Evolutionary conservation across 2,888 invertebrate genomes (phyloP).

Genomic region (Endomychus coccineus): DNA sequence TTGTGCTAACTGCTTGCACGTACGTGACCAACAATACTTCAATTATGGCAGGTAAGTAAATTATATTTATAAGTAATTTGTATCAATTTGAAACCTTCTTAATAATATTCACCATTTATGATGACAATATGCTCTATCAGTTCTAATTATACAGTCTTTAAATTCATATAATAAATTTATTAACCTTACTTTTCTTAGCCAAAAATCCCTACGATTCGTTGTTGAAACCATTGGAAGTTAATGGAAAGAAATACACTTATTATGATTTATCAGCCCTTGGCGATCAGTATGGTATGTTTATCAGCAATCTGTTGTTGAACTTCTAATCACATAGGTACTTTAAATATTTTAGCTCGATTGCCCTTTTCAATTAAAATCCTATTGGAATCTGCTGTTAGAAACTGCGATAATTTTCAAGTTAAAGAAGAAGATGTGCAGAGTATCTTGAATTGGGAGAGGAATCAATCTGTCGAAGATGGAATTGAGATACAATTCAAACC

Average conservation of each 20-base stretch:
- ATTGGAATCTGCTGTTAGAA: conserved; percentile 90
- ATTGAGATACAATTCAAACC: conserved; percentile 96
- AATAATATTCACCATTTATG: no score
- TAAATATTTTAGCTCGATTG: conserved; percentile 50
- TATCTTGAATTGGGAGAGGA: conserved; percentile 80
- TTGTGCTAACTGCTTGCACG: no score
- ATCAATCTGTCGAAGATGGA: conserved; percentile 58
- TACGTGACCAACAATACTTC: neutral
- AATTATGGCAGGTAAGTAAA: neutral
- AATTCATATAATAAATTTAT: conserved; percentile 14
- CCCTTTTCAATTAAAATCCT: conserved; percentile 90
- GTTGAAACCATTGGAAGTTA: conserved; percentile 53
- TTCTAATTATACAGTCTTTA: no score
- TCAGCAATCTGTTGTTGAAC: conserved; percentile 2
- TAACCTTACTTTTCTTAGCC: conserved; percentile 11
- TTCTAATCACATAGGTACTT: neutral
- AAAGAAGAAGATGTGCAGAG: conserved; percentile 77
- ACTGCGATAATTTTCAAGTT: conserved; percentile 94
- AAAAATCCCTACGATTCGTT: conserved; percentile 57
- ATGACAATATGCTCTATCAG: no score
- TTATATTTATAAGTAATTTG: no score
- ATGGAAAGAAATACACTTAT: conserved; percentile 63
- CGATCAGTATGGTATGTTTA: conserved; percentile 66
- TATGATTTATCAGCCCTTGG: conserved; percentile 71
- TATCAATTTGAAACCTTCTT: no score